Percentiles rank a stretch among this genome's conserved stretches.
Evolutionary conservation across 2,888 invertebrate species (phyloP).

Genomic region (Drosophila nigricruria): DNA sequence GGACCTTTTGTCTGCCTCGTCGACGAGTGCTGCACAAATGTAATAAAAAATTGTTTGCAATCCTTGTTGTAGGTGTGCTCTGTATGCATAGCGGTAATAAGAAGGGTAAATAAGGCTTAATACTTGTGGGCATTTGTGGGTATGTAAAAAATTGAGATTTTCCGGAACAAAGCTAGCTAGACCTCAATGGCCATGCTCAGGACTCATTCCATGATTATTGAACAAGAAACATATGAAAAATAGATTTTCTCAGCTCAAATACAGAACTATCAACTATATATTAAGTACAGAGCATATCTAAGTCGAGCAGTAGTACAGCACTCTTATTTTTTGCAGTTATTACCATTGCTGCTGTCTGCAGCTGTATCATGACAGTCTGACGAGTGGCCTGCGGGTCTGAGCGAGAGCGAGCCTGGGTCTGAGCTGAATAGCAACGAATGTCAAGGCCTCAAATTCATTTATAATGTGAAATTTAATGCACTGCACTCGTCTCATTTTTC

Average conservation of each 20-base stretch:
- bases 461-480: constrained; percentile 50
- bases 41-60: constrained; percentile 48
- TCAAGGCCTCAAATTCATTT: constrained; percentile 55
- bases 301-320: not conserved
- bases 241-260: not conserved
- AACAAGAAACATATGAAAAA: no score
- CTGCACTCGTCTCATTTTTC: constrained; percentile 21
- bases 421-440: constrained; percentile 30
- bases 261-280: not conserved
- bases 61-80: not conserved
- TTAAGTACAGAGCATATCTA: not conserved
- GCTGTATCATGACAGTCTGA: constrained; percentile 35
- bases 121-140: not conserved
- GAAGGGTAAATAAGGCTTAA: not conserved
- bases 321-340: not conserved
- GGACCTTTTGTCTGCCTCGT: constrained; percentile 13
- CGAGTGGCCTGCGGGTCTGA: constrained; percentile 30
- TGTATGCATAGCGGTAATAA: not conserved
- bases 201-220: no score
- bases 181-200: no score
- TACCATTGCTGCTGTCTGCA: constrained; percentile 15
- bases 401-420: not conserved
- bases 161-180: no score
- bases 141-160: no score
- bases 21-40: constrained; percentile 35